Evolutionary conservation across 2,888 invertebrate genomes (phyloP), one percentile per base, ranked within the genome.

Genomic region (Andrena praecox): DNA sequence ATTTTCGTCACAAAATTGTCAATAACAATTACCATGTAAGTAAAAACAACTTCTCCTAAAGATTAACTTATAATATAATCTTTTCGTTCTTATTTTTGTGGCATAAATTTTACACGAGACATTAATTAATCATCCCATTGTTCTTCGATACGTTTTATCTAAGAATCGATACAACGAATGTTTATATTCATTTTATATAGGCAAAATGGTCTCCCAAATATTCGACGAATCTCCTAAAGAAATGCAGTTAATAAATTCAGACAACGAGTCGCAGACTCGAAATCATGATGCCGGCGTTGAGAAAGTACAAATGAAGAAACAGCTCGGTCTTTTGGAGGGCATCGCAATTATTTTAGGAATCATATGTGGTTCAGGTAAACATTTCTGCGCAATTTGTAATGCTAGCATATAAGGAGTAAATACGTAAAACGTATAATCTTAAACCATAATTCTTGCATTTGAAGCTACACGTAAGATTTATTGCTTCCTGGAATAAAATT

Each of bases 271-370:
- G 1, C 69, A 72, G 6, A 50, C 12, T 29, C 35, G 50, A 20
- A 76, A 75, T 29, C 42, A 67, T 7, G n/a, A 16, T 29, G 62
- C 20, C 10, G 1, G 8, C 24, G 24, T 16, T 7, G 72, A 24
- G 31, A 96, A 96, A 94, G 96, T 97, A 24, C 96, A 96, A 92
- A 96, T 99, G 95, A 97, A 98, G 91, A 98, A 98, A 93, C 97
- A 98, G 92, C 95, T 99, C 24, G 98, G 98, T 0, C 94, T 99
- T 63, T 94, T 98, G 7, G 98, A 98, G 95, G 99, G 99, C 10
- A 97, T 99, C 24, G 98, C 98, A 50, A 98, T 99, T 87, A 99
- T 99, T 91, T 95, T 99, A 81, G 99, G 99, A 76, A 97, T 98
- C 74, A 99, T 99, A 90, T 97, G 98, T 91, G 99, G 99, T 20